Evolutionary conservation across 2,113 vertebrate species (phyloP).

Genomic region (Felis catus): DNA sequence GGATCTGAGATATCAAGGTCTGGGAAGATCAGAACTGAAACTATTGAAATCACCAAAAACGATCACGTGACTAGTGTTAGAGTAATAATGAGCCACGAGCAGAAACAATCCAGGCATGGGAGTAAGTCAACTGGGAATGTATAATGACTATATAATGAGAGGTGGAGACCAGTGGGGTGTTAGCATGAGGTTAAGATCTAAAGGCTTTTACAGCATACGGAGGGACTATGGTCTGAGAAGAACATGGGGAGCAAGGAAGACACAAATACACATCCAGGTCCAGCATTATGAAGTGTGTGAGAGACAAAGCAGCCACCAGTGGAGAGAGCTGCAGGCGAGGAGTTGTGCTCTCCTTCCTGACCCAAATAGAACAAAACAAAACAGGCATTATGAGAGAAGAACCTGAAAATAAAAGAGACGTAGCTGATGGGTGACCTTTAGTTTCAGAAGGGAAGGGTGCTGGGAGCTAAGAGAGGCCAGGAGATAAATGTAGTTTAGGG

Average conservation of each 20-base stretch:
- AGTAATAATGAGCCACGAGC: background rate
- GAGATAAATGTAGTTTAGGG: background rate
- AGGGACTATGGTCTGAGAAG: background rate
- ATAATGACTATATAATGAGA: background rate
- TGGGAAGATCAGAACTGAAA: background rate
- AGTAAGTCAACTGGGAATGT: background rate
- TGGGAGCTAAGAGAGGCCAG: background rate
- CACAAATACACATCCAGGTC: too few relatives aligned
- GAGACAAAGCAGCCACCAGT: background rate
- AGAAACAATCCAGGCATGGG: background rate
- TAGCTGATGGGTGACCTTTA: background rate
- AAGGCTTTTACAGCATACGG: background rate
- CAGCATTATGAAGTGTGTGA: background rate
- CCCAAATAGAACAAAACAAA: background rate
- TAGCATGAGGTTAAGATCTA: background rate
- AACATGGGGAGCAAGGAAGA: background rate
- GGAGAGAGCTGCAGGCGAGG: background rate
- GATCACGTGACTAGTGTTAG: background rate
- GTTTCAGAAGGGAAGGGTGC: background rate
- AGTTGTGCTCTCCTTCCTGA: background rate
- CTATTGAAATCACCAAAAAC: background rate
- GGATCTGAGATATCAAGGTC: background rate
- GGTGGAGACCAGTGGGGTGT: accelerated
- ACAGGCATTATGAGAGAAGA: background rate
- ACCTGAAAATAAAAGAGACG: background rate